A percentile compares a stretch with the other conserved stretches of the same genome.
phyloP scores from a whole-genome alignment of 35 echinoderm and acorn worm species.

The Amphiura filiformis region DNA sequence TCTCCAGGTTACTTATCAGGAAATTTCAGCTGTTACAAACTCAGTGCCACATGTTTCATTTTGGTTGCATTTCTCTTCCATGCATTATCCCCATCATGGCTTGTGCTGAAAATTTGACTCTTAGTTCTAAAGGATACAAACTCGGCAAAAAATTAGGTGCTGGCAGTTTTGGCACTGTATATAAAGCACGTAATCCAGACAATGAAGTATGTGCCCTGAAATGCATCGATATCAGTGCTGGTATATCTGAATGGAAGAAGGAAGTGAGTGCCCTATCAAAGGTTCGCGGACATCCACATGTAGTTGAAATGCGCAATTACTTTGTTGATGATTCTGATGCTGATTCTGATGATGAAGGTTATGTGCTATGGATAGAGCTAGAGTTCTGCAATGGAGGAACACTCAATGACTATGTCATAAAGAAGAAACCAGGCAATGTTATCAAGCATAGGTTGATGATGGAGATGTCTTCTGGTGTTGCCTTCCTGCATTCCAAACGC shows the following conservation, averaged over 20 bases:
- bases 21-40: no score
- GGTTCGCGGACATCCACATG: not conserved
- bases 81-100: no score
- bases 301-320: not conserved
- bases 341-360: not conserved
- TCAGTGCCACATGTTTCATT: no score
- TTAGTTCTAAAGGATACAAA: not conserved
- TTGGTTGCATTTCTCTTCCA: no score
- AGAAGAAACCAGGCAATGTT: not conserved
- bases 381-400: not conserved
- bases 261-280: not conserved
- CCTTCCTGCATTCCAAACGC: not conserved
- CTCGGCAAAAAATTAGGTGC: not conserved
- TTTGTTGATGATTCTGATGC: not conserved
- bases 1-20: no score
- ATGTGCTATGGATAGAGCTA: not conserved
- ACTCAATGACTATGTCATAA: not conserved
- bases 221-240: not conserved
- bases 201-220: not conserved
- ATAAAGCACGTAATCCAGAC: not conserved
- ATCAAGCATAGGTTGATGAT: not conserved
- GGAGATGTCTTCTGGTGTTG: not conserved
- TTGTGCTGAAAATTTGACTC: no score
- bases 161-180: not conserved
- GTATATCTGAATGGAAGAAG: not conserved